Percentiles rank a stretch among this genome's conserved stretches.
phyloP scores from a whole-genome alignment of 2,797 vertebrate genomes.

The Podarcis siculus region DNA sequence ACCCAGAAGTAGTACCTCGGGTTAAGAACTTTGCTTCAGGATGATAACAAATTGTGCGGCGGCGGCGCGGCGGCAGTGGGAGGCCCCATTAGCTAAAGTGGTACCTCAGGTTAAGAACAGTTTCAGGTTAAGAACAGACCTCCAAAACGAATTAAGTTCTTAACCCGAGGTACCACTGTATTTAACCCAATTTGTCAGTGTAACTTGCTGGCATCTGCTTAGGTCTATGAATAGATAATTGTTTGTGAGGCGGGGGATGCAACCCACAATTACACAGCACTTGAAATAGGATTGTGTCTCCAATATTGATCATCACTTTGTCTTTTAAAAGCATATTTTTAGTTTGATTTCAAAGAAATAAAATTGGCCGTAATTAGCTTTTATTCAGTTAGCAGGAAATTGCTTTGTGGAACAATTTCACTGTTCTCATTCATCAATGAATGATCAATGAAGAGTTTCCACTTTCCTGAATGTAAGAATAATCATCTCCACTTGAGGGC shows the following conservation, averaged over 20 bases:
- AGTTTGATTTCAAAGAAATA: not conserved
- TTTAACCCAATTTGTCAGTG: no score
- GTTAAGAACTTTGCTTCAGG: no score
- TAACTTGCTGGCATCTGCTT: not conserved
- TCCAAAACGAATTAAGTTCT: no score
- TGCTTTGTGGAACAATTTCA: not conserved
- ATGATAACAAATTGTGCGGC: no score
- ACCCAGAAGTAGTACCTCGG: no score
- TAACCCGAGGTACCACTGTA: no score
- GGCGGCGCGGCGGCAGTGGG: no score
- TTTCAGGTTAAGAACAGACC: no score
- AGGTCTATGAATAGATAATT: not conserved
- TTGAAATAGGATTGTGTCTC: no score
- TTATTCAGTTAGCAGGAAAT: not conserved
- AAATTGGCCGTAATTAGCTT: not conserved
- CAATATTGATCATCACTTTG: not conserved
- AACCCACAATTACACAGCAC: no score
- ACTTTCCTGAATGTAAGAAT: slow-evolving; percentile 35
- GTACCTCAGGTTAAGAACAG: no score
- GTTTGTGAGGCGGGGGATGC: not conserved
- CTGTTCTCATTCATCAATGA: not conserved
- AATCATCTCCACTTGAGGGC: slow-evolving; percentile 77
- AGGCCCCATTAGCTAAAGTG: no score
- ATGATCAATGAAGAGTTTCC: not conserved
- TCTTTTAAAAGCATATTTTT: not conserved